Percentiles rank a stretch among this genome's conserved stretches.
These are phyloP conservation scores for Alcedo quadribrachys DNA, from an alignment of 2,797 vertebrate genomes.

Conservation along the genomic window DNA sequence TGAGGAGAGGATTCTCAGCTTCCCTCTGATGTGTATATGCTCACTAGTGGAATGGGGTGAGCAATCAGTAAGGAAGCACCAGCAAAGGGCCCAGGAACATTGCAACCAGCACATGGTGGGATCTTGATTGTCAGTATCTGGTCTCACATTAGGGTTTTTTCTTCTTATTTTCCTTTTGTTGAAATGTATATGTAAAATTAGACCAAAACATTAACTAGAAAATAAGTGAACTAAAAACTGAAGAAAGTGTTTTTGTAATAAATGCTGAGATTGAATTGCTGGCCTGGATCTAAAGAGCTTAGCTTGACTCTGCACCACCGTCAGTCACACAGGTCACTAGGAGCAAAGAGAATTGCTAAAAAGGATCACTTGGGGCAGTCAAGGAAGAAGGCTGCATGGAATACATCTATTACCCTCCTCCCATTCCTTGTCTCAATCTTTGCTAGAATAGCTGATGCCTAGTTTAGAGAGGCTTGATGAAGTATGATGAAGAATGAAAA, in stretches of 20 bases:
- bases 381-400: neutral
- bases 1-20: neutral
- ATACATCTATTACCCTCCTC: neutral
- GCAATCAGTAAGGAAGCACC: neutral
- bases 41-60: neutral
- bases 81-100: accelerated
- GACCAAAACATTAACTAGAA: neutral
- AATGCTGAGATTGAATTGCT: neutral
- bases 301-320: neutral
- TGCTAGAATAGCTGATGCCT: constrained; percentile 7
- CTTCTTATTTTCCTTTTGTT: neutral
- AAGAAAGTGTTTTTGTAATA: neutral
- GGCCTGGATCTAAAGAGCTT: neutral
- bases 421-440: neutral
- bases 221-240: neutral
- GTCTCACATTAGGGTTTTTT: neutral
- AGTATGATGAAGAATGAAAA: constrained; percentile 32
- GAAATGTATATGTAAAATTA: neutral
- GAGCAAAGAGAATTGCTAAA: neutral
- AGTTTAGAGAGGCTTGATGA: neutral
- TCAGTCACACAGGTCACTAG: neutral
- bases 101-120: too few relatives aligned
- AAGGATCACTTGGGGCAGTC: neutral
- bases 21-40: accelerated
- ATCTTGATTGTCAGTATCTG: neutral